Evolutionary conservation across 2,888 invertebrate genomes (phyloP).

Genomic region (Acanthoscelides obtectus): DNA sequence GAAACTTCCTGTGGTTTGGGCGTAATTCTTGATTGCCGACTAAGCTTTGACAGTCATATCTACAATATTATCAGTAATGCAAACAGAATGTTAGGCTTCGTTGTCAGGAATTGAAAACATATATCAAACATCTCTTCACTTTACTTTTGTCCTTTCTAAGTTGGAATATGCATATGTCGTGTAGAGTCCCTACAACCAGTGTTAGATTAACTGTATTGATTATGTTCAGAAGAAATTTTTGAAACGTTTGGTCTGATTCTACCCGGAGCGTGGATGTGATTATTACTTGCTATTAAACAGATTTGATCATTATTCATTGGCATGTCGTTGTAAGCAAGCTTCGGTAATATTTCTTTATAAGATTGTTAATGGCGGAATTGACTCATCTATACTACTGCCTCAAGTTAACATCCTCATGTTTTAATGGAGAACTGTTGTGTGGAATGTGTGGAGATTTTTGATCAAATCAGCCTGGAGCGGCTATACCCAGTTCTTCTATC

Average conservation of each 20-base stretch:
- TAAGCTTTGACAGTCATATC: background rate
- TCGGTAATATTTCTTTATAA: background rate
- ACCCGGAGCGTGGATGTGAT: background rate
- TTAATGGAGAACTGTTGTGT: too few relatives aligned
- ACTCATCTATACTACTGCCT: background rate
- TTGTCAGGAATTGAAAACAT: background rate
- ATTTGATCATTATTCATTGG: background rate
- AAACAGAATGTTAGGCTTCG: background rate
- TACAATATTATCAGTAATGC: background rate
- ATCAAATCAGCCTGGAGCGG: too few relatives aligned
- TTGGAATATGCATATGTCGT: constrained; percentile 3
- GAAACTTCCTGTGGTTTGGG: too few relatives aligned
- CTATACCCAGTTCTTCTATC: too few relatives aligned
- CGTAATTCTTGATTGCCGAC: background rate
- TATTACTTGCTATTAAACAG: background rate
- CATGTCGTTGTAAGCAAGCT: background rate
- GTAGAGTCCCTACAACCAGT: background rate
- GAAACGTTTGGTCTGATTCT: background rate
- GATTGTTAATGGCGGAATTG: background rate
- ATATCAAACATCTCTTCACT: background rate
- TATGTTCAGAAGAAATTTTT: background rate
- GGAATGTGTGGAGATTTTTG: too few relatives aligned
- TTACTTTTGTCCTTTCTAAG: background rate
- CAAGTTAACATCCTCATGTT: too few relatives aligned
- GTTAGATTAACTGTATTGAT: background rate